phyloP scores from a whole-genome alignment of 1,140 invertebrate species.

The Chrysoperla carnea region DNA sequence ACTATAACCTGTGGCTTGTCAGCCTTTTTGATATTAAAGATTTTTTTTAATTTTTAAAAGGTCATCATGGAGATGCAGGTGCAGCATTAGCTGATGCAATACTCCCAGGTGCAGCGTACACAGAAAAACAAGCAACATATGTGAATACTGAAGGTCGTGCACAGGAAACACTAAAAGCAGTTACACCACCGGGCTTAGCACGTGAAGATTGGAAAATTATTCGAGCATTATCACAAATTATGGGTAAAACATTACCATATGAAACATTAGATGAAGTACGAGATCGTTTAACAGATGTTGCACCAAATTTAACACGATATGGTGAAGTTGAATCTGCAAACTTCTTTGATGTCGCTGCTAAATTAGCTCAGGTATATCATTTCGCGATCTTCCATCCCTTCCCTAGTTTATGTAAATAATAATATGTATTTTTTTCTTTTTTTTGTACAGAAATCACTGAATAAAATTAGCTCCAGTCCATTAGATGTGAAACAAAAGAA shows the following conservation, averaged over 20 bases:
- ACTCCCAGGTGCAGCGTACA: conserved; percentile 94
- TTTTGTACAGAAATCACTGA: too few species aligned
- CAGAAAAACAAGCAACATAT: conserved; percentile 92
- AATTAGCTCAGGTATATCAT: conserved; percentile 44
- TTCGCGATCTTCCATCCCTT: too few species aligned
- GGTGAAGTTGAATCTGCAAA: conserved; percentile 69
- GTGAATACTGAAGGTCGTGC: conserved; percentile 95
- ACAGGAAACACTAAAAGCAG: conserved; percentile 81
- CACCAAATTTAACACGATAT: conserved; percentile 75
- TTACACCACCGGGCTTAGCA: conserved; percentile 86
- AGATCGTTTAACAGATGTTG: conserved; percentile 60
- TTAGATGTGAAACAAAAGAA: conserved; percentile 62
- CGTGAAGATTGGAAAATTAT: conserved; percentile 98
- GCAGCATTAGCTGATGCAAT: conserved; percentile 86
- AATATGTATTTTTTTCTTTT: not conserved
- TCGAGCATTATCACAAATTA: conserved; percentile 51
- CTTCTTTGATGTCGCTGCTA: conserved; percentile 58
- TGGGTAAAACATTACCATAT: conserved; percentile 71
- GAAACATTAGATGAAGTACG: conserved; percentile 77
- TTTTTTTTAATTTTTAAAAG: conserved; percentile 25
- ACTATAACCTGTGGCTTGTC: too few species aligned
- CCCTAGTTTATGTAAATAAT: conserved; percentile 16
- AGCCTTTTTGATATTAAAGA: too few species aligned
- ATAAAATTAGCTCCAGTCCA: conserved; percentile 14
- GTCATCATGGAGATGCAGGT: conserved; percentile 91